A percentile compares a stretch with the other conserved stretches of the same genome.
phyloP scores from a whole-genome alignment of 2,113 vertebrate genomes.

The Chaenogobius annularis region DNA sequence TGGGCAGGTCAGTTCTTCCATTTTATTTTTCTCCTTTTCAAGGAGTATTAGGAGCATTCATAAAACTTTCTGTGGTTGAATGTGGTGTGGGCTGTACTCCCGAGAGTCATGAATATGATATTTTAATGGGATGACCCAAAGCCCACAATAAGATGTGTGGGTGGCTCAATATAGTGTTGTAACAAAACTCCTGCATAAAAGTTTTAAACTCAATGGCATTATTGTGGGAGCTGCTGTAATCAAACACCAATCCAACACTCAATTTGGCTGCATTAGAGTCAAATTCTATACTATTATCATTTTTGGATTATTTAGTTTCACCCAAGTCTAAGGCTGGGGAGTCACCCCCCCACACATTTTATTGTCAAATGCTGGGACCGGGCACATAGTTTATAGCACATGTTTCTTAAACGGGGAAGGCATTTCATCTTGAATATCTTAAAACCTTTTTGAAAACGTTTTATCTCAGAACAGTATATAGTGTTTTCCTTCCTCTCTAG shows the following conservation, averaged over 20 bases:
- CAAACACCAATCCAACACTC: neutral
- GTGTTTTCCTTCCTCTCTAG: too few relatives aligned
- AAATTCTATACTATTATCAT: neutral
- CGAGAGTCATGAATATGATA: neutral
- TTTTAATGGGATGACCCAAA: conserved; percentile 12
- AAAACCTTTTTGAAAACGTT: too few relatives aligned
- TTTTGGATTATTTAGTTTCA: neutral
- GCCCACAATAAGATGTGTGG: neutral
- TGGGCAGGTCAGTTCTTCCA: conserved; percentile 82
- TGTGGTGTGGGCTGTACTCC: neutral
- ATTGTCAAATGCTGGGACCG: too few relatives aligned
- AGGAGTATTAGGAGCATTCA: neutral
- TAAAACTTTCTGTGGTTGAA: neutral
- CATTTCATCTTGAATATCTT: too few relatives aligned
- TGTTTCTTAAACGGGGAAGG: too few relatives aligned
- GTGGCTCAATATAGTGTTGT: neutral
- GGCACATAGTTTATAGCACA: too few relatives aligned
- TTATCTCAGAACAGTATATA: too few relatives aligned
- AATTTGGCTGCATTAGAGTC: neutral
- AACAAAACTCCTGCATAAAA: neutral
- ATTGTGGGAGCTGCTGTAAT: neutral
- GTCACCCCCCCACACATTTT: too few relatives aligned
- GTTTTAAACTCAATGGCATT: neutral
- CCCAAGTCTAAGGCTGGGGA: too few relatives aligned
- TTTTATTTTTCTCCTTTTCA: neutral